Percentiles rank a stretch among this genome's conserved stretches.
Evolutionary conservation across 2,888 invertebrate species (phyloP).

Genomic region (Platycheirus albimanus): DNA sequence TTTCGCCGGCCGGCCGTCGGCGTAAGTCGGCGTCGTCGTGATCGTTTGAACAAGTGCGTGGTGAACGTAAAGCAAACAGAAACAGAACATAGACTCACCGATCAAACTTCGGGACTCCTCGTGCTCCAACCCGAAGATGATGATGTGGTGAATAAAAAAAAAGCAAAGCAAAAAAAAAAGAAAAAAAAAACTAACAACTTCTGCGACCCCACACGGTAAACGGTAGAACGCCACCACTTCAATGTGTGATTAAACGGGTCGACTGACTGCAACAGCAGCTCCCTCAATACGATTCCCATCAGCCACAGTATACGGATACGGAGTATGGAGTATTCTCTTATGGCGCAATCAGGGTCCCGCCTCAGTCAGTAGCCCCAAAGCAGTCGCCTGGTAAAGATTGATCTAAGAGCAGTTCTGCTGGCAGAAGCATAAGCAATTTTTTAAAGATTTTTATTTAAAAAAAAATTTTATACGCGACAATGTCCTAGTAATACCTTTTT

Average conservation of each 20-base stretch:
- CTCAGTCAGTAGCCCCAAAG: conserved; percentile 55
- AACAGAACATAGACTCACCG: neutral
- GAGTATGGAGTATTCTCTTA: conserved; percentile 38
- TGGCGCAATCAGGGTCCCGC: conserved; percentile 38
- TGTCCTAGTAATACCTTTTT: conserved; percentile 36
- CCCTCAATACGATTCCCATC: conserved; percentile 9
- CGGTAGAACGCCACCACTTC: conserved; percentile 10
- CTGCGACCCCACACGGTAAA: conserved; percentile 18
- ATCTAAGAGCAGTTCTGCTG: conserved; percentile 18
- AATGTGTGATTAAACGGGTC: conserved; percentile 32
- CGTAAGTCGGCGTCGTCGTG: no score
- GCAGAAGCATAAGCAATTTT: conserved; percentile 10
- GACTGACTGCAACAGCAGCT: conserved; percentile 17
- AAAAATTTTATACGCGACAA: conserved; percentile 4
- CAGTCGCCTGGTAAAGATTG: conserved; percentile 59
- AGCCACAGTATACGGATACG: no score
- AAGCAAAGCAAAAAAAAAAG: neutral
- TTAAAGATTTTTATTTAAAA: neutral
- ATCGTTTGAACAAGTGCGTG: conserved; percentile 1
- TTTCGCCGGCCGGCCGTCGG: no score
- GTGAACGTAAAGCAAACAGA: neutral
- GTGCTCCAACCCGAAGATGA: conserved; percentile 2
- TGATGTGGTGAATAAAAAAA: neutral
- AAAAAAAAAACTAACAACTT: no score
- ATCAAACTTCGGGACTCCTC: conserved; percentile 3